These are phyloP conservation scores for Latrodectus hesperus DNA, from an alignment of 2,888 invertebrate species.

Conservation along the genomic window DNA sequence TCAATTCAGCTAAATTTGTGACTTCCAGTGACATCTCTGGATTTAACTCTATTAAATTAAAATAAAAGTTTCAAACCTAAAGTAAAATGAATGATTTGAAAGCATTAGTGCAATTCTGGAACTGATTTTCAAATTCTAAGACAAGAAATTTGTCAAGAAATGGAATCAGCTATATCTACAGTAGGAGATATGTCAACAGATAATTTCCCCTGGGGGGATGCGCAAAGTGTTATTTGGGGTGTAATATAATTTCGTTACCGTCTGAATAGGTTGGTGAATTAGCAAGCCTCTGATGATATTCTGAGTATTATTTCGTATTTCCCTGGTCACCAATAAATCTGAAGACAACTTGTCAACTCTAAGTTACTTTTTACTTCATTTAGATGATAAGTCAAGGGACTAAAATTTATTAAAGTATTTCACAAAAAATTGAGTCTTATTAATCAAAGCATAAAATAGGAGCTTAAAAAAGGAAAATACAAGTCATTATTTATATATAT, in stretches of 20 bases:
- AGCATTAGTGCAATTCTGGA: no score
- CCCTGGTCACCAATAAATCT: constrained; percentile 20
- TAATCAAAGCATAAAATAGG: no score
- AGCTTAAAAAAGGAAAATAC: no score
- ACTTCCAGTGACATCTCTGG: no score
- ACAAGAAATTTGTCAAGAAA: constrained; percentile 21
- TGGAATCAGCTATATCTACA: constrained; percentile 20
- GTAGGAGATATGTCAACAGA: constrained; percentile 30
- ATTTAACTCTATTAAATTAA: no score
- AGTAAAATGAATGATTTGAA: no score
- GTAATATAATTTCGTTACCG: constrained; percentile 46
- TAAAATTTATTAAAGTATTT: neutral
- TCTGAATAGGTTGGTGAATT: constrained; percentile 12
- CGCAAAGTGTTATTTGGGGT: constrained; percentile 21
- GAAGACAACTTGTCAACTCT: constrained; percentile 8
- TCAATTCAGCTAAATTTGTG: no score
- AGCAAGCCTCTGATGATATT: constrained; percentile 19
- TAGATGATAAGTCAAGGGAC: neutral
- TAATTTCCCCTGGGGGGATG: constrained; percentile 37
- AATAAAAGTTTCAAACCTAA: no score
- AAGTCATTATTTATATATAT: no score
- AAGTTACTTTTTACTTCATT: neutral
- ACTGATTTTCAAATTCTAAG: neutral
- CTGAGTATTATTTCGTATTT: neutral
- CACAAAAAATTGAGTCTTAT: neutral